Evolutionary conservation across 2,113 vertebrate species (phyloP).

Genomic region (Epinephelus lanceolatus): DNA sequence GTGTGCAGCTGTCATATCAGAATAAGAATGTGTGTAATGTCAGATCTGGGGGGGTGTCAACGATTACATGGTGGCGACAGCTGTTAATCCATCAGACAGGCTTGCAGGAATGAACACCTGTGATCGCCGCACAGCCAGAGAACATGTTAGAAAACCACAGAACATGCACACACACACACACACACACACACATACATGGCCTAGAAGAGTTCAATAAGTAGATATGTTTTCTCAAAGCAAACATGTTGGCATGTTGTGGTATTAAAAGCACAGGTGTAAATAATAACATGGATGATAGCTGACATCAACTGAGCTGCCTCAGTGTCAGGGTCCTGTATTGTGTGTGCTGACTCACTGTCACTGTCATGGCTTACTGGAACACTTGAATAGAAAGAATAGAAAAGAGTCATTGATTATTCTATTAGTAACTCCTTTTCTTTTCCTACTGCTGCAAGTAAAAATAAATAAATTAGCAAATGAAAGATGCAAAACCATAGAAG

Average conservation of each 20-base stretch:
- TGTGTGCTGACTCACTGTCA: neutral
- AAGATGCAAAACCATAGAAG: neutral
- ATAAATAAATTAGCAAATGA: neutral
- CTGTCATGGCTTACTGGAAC: neutral
- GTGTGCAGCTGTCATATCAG: conserved; percentile 65
- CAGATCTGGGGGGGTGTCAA: conserved; percentile 41
- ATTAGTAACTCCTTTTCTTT: neutral
- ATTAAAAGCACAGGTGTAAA: neutral
- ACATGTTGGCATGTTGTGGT: neutral
- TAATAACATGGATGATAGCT: neutral
- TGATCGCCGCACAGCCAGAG: conserved; percentile 69
- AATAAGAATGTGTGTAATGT: conserved; percentile 61
- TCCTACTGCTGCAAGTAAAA: neutral
- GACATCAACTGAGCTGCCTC: neutral
- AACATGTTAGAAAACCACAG: conserved; percentile 33
- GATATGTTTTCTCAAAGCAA: neutral
- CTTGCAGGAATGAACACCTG: conserved; percentile 78
- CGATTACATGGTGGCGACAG: conserved; percentile 59
- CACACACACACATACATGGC: too few species aligned
- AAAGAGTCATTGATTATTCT: neutral
- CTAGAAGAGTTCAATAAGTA: neutral
- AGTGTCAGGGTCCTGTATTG: neutral
- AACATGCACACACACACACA: conserved; percentile 18
- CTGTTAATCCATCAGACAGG: conserved; percentile 74
- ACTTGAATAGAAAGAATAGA: neutral